Evolutionary conservation across 1,140 invertebrate species (phyloP).

Genomic region (Saxidomus purpurata): DNA sequence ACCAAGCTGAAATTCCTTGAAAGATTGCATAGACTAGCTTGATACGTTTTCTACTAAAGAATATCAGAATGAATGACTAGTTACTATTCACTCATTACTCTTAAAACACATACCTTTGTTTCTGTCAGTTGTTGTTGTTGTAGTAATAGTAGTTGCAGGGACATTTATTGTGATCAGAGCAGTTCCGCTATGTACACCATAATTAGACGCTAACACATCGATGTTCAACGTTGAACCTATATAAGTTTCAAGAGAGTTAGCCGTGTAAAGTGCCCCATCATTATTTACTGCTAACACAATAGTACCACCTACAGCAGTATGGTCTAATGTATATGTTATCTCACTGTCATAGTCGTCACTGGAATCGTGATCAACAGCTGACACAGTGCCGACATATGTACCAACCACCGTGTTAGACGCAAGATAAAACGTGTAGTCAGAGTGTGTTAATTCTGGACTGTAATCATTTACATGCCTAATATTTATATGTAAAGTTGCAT

Average conservation of each 20-base stretch:
- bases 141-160: constrained; percentile 15
- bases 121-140: constrained; percentile 57
- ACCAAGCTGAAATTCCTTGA: no score
- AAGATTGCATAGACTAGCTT: no score
- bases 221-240: neutral
- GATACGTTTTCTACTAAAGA: no score
- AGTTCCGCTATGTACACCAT: neutral
- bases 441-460: constrained; percentile 23
- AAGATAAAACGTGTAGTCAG: constrained; percentile 35
- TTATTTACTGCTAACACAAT: constrained; percentile 1
- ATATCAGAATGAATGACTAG: no score
- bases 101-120: constrained; percentile 21
- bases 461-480: constrained; percentile 38
- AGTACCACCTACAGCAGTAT: neutral
- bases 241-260: neutral
- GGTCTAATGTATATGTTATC: constrained; percentile 43
- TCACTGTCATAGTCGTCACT: constrained; percentile 13
- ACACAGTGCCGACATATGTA: neutral
- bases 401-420: constrained; percentile 39
- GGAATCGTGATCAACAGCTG: constrained; percentile 35
- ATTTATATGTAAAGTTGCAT: constrained; percentile 16
- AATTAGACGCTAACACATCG: neutral
- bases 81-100: no score
- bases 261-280: neutral
- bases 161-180: constrained; percentile 10